Conservation (phyloP, 2,888 invertebrate genomes). For the Hirtodrosophila trivittata region DNA sequence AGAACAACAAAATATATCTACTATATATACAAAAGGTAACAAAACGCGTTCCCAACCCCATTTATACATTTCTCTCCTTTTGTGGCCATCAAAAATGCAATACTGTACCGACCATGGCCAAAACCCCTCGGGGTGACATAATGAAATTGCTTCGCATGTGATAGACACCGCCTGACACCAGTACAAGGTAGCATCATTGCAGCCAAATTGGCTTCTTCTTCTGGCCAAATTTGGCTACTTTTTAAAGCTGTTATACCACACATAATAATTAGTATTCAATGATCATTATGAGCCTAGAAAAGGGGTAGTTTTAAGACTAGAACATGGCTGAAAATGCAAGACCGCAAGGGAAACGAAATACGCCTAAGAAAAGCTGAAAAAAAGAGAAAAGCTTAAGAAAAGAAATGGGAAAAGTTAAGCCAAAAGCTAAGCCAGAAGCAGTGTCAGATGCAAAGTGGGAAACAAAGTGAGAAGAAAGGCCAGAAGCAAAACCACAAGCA, state of each 20-base stretch:
- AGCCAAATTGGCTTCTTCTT: conserved; percentile 1
- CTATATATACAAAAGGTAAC: neutral
- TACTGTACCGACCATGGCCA: neutral
- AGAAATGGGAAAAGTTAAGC: too few relatives aligned
- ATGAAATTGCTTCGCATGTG: conserved; percentile 33
- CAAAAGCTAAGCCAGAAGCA: too few relatives aligned
- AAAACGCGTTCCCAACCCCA: neutral
- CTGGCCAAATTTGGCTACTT: neutral
- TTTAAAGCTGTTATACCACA: neutral
- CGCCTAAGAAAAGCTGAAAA: too few relatives aligned
- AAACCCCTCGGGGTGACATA: conserved; percentile 22
- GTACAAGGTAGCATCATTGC: conserved; percentile 28
- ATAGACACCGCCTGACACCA: conserved; percentile 17
- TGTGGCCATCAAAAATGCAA: conserved; percentile 36
- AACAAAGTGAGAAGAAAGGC: neutral
- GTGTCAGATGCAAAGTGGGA: too few relatives aligned
- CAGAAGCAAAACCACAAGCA: neutral
- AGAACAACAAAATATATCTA: conserved; percentile 8
- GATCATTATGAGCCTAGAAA: too few relatives aligned
- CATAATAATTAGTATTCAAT: too few relatives aligned
- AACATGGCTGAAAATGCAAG: too few relatives aligned
- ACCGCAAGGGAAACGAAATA: too few relatives aligned
- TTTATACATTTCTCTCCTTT: conserved; percentile 10
- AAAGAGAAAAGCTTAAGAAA: too few relatives aligned
- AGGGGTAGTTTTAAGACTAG: too few relatives aligned